Evolutionary conservation across 2,113 vertebrate species (phyloP).

Genomic region (Eretmochelys imbricata): DNA sequence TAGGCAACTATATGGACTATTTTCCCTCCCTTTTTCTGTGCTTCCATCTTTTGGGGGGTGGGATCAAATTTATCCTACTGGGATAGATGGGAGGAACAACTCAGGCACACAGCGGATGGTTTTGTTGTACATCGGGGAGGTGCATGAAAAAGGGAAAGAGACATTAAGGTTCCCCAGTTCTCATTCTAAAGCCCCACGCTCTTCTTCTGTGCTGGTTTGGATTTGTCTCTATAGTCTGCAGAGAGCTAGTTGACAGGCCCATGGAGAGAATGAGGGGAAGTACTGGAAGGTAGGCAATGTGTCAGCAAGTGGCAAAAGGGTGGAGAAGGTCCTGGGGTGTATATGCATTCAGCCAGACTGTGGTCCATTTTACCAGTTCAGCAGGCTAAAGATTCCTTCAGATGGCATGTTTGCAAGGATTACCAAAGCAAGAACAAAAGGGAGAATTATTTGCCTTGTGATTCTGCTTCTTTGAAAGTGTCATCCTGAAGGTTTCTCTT

Average conservation of each 20-base stretch:
- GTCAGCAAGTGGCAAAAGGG: not conserved
- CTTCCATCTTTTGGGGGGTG: not conserved
- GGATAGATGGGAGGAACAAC: fast-evolving
- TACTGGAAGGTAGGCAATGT: not conserved
- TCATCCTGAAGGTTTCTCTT: not conserved
- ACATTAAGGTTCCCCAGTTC: not conserved
- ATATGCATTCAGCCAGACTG: not conserved
- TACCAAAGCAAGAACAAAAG: not conserved
- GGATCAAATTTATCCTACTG: not conserved
- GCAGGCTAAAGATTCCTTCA: slow-evolving; percentile 7
- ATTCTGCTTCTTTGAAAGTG: not conserved
- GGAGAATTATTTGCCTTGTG: not conserved
- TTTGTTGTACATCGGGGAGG: not conserved
- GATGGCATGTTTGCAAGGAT: not conserved
- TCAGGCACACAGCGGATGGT: not conserved
- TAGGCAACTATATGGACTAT: not conserved
- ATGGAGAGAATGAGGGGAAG: not conserved
- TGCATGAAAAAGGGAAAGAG: not conserved
- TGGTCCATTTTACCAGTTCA: not conserved
- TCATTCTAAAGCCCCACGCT: not conserved
- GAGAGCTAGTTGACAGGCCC: not conserved
- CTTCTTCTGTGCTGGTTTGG: not conserved
- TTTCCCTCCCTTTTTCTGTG: not conserved
- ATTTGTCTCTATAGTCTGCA: not conserved
- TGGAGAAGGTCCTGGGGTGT: not conserved